These are phyloP conservation scores for Meghimatium bilineatum DNA, from an alignment of 2,888 invertebrate species.

Conservation along the genomic window DNA sequence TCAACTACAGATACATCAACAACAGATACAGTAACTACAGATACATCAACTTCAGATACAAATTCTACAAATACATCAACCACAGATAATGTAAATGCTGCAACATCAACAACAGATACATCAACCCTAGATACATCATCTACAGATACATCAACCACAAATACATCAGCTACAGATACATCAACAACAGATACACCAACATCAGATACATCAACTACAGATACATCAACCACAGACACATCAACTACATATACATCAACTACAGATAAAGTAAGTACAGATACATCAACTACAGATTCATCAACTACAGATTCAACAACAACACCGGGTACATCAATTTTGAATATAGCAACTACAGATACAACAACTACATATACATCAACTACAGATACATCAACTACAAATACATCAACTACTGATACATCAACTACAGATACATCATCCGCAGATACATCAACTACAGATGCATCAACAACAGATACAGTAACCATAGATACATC, in stretches of 20 bases:
- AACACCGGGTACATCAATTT: too few relatives aligned
- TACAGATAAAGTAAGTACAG: not conserved
- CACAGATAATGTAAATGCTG: too few relatives aligned
- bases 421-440: not conserved
- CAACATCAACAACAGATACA: too few relatives aligned
- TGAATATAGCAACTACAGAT: not conserved
- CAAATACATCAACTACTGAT: not conserved
- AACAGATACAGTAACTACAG: not conserved
- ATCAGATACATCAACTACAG: not conserved
- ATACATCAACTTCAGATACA: not conserved
- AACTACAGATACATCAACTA: not conserved
- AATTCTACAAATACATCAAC: too few relatives aligned
- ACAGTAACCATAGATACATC: not conserved
- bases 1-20: not conserved
- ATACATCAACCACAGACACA: not conserved
- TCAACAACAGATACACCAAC: too few relatives aligned
- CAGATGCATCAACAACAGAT: not conserved
- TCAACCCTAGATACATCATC: too few relatives aligned
- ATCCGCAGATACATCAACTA: not conserved
- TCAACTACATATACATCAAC: not conserved
- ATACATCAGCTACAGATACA: too few relatives aligned
- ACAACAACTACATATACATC: not conserved
- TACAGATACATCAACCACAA: too few relatives aligned
- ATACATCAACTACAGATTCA: not conserved
- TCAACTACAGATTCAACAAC: not conserved